phyloP scores from a whole-genome alignment of 1,140 invertebrate species.

The Caerostris extrusa region DNA sequence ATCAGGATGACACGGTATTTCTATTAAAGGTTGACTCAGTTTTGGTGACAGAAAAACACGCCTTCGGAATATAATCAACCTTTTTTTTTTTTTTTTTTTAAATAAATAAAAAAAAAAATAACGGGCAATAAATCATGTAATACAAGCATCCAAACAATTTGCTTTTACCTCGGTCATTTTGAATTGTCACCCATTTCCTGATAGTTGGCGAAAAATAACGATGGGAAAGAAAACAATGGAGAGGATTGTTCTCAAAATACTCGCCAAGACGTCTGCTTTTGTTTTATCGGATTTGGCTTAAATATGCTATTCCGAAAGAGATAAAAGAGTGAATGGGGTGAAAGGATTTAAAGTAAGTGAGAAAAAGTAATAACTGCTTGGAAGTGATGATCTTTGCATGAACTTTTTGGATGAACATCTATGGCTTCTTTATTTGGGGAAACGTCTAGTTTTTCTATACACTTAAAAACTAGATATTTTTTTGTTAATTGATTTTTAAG shows the following conservation, averaged over 20 bases:
- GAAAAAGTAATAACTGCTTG: not conserved
- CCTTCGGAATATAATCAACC: not conserved
- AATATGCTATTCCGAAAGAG: not conserved
- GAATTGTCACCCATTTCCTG: not conserved
- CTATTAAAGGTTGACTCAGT: too few relatives aligned
- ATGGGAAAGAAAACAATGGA: constrained; percentile 14
- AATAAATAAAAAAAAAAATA: too few relatives aligned
- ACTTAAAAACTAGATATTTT: not conserved
- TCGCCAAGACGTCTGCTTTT: not conserved
- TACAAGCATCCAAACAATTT: not conserved
- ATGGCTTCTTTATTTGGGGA: not conserved
- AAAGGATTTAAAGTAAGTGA: not conserved
- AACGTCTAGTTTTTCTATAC: not conserved
- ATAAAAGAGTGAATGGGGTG: not conserved
- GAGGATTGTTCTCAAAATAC: not conserved
- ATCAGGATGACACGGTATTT: too few relatives aligned
- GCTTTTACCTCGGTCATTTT: not conserved
- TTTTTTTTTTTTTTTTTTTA: not conserved
- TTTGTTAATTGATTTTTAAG: too few relatives aligned
- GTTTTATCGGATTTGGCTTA: not conserved
- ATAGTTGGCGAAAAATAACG: not conserved
- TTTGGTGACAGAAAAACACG: not conserved
- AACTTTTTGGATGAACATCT: not conserved
- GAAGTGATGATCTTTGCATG: too few relatives aligned
- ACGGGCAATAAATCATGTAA: constrained; percentile 11